phyloP scores from a whole-genome alignment of 2,113 vertebrate genomes.

The Fulmarus glacialis region DNA sequence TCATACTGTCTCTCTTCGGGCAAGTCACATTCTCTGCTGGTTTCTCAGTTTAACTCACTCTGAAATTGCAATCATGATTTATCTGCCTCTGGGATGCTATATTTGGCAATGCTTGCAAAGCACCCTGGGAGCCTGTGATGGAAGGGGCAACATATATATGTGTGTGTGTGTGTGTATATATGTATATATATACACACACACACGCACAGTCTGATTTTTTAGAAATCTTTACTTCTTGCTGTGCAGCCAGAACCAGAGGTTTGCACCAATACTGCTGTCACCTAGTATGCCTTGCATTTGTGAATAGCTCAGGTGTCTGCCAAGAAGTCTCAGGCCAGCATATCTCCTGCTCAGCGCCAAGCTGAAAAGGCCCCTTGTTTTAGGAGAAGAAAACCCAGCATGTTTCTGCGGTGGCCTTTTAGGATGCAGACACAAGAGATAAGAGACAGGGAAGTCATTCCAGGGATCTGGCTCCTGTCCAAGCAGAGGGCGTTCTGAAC shows the following conservation, averaged over 20 bases:
- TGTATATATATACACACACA: not conserved
- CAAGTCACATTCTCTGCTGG: not conserved
- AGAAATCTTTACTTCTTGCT: not conserved
- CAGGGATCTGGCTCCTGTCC: slow-evolving; percentile 24
- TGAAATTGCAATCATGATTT: not conserved
- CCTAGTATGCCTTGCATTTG: not conserved
- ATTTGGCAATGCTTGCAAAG: not conserved
- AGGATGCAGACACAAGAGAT: slow-evolving; percentile 14
- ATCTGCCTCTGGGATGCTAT: not conserved
- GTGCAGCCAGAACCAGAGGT: not conserved
- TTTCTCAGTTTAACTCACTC: not conserved
- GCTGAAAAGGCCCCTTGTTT: slow-evolving; percentile 36
- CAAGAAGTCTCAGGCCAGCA: not conserved
- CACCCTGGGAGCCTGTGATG: not conserved
- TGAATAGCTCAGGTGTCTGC: not conserved
- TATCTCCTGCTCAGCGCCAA: not conserved
- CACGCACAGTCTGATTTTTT: not conserved
- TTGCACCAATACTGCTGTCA: not conserved
- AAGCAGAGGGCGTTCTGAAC: slow-evolving; percentile 3
- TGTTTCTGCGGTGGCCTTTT: slow-evolving; percentile 6
- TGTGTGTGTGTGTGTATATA: fast-evolving
- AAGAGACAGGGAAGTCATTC: slow-evolving; percentile 38
- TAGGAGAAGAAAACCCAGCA: not conserved
- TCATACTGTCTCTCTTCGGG: not conserved
- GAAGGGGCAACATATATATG: not conserved